Percentiles rank a stretch among this genome's conserved stretches.
Conservation (phyloP, 2,797 vertebrate species). For the Spea hammondii region DNA sequence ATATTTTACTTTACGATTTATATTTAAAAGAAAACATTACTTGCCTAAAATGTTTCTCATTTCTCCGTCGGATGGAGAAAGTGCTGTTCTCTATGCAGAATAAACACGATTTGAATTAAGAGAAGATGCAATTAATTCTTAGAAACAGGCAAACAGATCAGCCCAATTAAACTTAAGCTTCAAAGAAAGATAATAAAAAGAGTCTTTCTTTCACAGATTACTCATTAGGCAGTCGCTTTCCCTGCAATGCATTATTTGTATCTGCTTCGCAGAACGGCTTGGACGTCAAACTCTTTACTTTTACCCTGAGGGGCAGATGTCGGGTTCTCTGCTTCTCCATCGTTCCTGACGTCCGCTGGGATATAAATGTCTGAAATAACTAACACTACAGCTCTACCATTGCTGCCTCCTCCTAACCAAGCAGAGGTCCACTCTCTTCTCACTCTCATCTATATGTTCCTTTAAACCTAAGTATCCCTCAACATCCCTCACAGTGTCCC, state of each 20-base stretch:
- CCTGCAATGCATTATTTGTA: neutral
- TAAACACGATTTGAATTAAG: too few relatives aligned
- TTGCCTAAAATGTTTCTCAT: too few relatives aligned
- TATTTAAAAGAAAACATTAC: too few relatives aligned
- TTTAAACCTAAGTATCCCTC: too few relatives aligned
- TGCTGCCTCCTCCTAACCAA: neutral
- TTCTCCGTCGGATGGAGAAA: too few relatives aligned
- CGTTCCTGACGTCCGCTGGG: conserved; percentile 18
- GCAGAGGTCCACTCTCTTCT: neutral
- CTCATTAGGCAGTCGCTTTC: neutral
- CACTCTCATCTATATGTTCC: neutral
- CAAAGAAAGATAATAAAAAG: neutral
- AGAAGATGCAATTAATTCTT: neutral
- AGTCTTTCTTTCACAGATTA: neutral
- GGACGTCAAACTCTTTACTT: neutral
- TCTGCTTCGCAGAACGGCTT: neutral
- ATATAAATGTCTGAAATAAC: conserved; percentile 6
- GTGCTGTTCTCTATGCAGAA: too few relatives aligned
- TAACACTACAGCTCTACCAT: neutral
- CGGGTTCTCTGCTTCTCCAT: neutral
- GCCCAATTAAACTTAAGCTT: neutral
- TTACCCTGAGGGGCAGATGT: conserved; percentile 39
- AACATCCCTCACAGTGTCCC: too few relatives aligned
- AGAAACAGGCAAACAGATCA: neutral
- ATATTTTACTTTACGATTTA: too few relatives aligned